Percentiles rank a stretch among this genome's conserved stretches.
These are phyloP conservation scores for Oriolus oriolus DNA, from an alignment of 2,113 vertebrate genomes.

Conservation along the genomic window DNA sequence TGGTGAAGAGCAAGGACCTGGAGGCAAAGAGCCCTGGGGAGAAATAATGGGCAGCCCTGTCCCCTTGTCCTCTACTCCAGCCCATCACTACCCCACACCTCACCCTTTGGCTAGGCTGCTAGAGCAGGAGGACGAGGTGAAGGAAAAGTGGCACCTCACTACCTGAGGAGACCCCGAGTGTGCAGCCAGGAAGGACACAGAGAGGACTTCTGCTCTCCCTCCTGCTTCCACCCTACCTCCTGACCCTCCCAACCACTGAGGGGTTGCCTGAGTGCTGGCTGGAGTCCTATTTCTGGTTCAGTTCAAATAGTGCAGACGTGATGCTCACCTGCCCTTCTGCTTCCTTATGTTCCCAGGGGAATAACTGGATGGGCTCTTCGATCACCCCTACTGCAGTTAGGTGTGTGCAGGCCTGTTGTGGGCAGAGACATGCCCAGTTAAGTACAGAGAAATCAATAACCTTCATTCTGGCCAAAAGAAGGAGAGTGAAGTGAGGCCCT, in stretches of 20 bases:
- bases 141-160: background rate
- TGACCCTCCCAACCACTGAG: background rate
- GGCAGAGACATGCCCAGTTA: fast-evolving
- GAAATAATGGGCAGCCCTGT: background rate
- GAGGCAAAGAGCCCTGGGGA: background rate
- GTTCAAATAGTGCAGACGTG: background rate
- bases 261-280: background rate
- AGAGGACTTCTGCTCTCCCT: background rate
- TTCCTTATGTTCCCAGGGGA: background rate
- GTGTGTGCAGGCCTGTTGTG: background rate
- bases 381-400: background rate
- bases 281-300: background rate
- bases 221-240: background rate
- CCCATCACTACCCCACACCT: background rate
- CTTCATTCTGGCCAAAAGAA: background rate
- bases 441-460: background rate
- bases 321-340: background rate
- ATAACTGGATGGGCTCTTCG: background rate
- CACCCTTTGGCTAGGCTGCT: background rate
- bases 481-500: background rate
- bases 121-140: background rate
- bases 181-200: background rate
- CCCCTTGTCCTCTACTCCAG: background rate
- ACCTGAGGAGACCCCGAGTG: background rate
- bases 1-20: background rate